Evolutionary conservation across 2,888 invertebrate genomes (phyloP).

Genomic region (Drosophila siamana): DNA sequence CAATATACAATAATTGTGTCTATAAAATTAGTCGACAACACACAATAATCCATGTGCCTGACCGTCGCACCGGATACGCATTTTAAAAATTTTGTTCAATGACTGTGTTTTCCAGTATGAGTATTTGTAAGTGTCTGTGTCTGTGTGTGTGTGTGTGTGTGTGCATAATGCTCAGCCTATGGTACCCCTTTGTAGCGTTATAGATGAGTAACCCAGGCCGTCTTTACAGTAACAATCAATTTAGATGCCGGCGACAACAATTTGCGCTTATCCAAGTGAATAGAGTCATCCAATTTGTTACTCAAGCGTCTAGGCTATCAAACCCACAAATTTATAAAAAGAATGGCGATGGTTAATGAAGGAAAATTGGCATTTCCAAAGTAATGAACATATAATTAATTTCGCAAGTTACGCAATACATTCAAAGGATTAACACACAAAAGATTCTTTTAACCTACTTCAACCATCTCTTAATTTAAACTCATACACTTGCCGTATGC

Average conservation of each 20-base stretch:
- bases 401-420: no score
- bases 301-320: background rate
- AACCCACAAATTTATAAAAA: background rate
- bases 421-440: no score
- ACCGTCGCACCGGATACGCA: slow-evolving; percentile 73
- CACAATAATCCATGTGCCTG: slow-evolving; percentile 62
- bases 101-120: slow-evolving; percentile 22
- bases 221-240: slow-evolving; percentile 13
- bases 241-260: slow-evolving; percentile 19
- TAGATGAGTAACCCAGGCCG: slow-evolving; percentile 47
- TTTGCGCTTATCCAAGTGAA: background rate
- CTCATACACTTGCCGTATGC: background rate
- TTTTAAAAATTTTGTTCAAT: slow-evolving; percentile 63
- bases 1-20: slow-evolving; percentile 40
- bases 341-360: no score
- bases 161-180: slow-evolving; percentile 35
- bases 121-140: slow-evolving; percentile 19
- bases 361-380: no score
- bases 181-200: slow-evolving; percentile 18
- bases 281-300: slow-evolving; percentile 5
- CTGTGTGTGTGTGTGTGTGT: slow-evolving; percentile 23
- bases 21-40: slow-evolving; percentile 59
- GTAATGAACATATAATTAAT: no score
- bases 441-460: no score
- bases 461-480: no score